Evolutionary conservation across 2,113 vertebrate species (phyloP), one percentile per base, ranked within the genome.

Genomic region (Leuciscus idus): DNA sequence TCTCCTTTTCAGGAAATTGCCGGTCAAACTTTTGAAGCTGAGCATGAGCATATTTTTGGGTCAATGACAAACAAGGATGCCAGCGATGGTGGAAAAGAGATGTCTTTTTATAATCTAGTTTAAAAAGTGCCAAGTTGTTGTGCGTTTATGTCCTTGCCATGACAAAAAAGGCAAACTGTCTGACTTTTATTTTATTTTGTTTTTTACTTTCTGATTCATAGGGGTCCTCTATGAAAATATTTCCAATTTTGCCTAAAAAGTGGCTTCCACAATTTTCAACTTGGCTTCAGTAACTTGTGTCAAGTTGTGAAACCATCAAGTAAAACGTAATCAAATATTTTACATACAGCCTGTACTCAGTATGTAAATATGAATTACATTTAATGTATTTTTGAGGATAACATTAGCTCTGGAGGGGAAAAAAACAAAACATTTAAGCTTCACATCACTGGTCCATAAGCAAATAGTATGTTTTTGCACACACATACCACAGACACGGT

Each of bases 401-500:
- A 36, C 19, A 70, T 70, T 70, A 36, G 17, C 19, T 68, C 7
- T 21, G 2, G 4, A 17, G 15, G 50, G 17, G 0, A 2, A 21
- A 55, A 21, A 68, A 68, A 68, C 8, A 33, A 68, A 68, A 70
- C 4, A 52, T 23, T 30, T 6, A 46, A 43, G n/a, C 57, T 36
- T 17, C 55, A 43, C 1, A 62, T 26, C 36, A 62, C 30, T 19
- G 12, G 17, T 62, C 73, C 26, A 28, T 55, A 12, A 86, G 23
- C 78, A 86, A n/a, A 57, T 7, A 13, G 21, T 21, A 8, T 73
- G 70, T 55, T 26, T 52, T 52, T 12, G 33, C 9, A 68, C 46
- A 89, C 52, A 89, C 96, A 93, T 91, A 99, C 98, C 95, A 97
- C 96, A 19, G 98, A 99, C 23, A 99, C 98, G 17, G 98, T 98